These are phyloP conservation scores for Dendronephthya gigantea DNA, from an alignment of 64 coral and sea anemone species.

Conservation along the genomic window DNA sequence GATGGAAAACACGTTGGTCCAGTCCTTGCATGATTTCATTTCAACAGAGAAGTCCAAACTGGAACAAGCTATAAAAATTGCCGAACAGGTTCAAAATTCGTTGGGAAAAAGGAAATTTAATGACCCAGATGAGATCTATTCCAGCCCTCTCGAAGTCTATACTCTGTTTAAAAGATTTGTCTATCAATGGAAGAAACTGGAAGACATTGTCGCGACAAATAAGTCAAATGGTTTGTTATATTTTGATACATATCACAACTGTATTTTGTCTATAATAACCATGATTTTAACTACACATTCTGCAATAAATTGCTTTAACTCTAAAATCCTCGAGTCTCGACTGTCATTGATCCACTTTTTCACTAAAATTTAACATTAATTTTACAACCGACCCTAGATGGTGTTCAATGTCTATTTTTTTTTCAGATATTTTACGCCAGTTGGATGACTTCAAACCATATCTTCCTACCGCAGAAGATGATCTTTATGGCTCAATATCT, in stretches of 20 bases:
- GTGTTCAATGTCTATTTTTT: not conserved
- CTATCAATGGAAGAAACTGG: not conserved
- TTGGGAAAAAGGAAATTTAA: not conserved
- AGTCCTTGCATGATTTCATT: not conserved
- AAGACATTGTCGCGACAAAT: not conserved
- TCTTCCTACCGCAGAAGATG: constrained; percentile 43
- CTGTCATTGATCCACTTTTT: too few species aligned
- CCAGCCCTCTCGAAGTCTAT: not conserved
- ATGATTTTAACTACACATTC: too few species aligned
- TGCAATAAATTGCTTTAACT: too few species aligned
- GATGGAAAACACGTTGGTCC: not conserved
- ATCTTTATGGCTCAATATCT: constrained; percentile 58
- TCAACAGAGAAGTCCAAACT: not conserved
- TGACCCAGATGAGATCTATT: not conserved
- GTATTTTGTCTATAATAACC: too few species aligned
- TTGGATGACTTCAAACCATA: not conserved
- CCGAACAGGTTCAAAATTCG: not conserved
- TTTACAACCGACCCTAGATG: too few species aligned
- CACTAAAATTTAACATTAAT: too few species aligned
- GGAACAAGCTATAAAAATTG: not conserved
- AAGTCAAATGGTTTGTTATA: not conserved
- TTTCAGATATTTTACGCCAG: not conserved
- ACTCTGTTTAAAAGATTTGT: not conserved
- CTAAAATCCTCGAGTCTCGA: too few species aligned
- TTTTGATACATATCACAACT: too few species aligned